Base-by-base conservation (phyloP, 2,888 invertebrate species). In the Osmoderma eremita region DNA sequence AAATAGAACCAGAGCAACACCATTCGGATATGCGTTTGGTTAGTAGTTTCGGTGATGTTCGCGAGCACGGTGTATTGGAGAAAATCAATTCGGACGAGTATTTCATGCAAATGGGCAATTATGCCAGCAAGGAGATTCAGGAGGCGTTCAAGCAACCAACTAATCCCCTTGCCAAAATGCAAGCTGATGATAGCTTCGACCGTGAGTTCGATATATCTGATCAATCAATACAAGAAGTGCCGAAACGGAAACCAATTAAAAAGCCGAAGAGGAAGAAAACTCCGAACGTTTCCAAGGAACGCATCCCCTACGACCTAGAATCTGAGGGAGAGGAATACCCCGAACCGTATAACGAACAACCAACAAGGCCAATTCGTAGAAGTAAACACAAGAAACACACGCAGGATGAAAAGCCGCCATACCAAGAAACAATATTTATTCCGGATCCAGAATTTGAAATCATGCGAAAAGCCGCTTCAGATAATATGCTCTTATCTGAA, bases 81-180 rank as follows among this genome's bases (percentile, higher is more conserved):
- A 93, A 94, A 84, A 91, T 94, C 72, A 90, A 93, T 78, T 91
- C 92, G 48, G 94, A 94, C 81, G 93, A 94, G 83, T 94, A 94
- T 84, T 93, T 93, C 80, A 84, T 94, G 69, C 91, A 91, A 81
- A 90, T 91, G 79, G 93, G 92, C 68, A 88, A 89, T 80, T 92
- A 91, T 77, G 86, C 93, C 65, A 91, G 90, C 76, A 88, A 88
- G 61, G 93, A 93, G 82, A 91, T 94, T 73, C 87, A 91, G 73
- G 92, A 93, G 81, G 92, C 92, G 24, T 90, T 93, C 76, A 86
- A 87, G 78, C 86, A 86, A 68, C 88, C 89, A 5, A 85, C 84
- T 64, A 93, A 91, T 78, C 86, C 88, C 10, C 83, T 91, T 61
- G 86, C 88, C 24, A 85, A 88, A 63, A 86, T 91, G 79, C 75